Base-by-base conservation (phyloP, 2,113 vertebrate species). In the Neolamprologus devosi region DNA sequence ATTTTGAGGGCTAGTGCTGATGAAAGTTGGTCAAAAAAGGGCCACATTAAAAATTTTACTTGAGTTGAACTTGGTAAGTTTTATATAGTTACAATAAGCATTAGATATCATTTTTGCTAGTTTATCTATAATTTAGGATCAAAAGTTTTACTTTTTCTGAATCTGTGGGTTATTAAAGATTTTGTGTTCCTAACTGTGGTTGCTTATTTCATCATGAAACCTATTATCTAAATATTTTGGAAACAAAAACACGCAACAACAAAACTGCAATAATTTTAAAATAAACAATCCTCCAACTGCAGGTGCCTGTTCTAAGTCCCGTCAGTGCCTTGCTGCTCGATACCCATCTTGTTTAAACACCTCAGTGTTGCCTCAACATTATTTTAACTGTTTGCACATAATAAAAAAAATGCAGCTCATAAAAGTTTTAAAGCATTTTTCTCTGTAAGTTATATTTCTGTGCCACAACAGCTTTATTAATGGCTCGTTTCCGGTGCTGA, bases 21-120 rank as follows among this genome's bases (percentile, higher is more conserved):
- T 90, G 23, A 90, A 89, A 91, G 82, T 89, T 92, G 40, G 30
- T 89, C 85, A 58, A 40, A 40, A 68, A 93, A 83, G 28, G 63
- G 53, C 68, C 54, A 54, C 65, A 47, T 28, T 91, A 79, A 49
- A 73, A 89, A 58, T 83, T 90, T 85, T 53, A 60, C 42, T 60
- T 45, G 51, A 37, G 78, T 54, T 83, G 47, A 63, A 80, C 16
- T 82, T 82, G 42, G 19, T 40, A 3, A 63, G 35, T 87, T 78
- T 78, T 49, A 78, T 49, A 19, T 30, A n/a, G 70, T 49, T 28
- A 30, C 45, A 33, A 6, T 5, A 75, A n/a, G 9, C 12, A 58
- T 8, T 82, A 45, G 33, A n/a, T 23, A 7, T 21, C 2, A 47
- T 65, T 70, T 82, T 83, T 70, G 16, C 47, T 6, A 45, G 28